Conservation (phyloP, 2,888 invertebrate species). For the Acrocyrtus sp. region DNA sequence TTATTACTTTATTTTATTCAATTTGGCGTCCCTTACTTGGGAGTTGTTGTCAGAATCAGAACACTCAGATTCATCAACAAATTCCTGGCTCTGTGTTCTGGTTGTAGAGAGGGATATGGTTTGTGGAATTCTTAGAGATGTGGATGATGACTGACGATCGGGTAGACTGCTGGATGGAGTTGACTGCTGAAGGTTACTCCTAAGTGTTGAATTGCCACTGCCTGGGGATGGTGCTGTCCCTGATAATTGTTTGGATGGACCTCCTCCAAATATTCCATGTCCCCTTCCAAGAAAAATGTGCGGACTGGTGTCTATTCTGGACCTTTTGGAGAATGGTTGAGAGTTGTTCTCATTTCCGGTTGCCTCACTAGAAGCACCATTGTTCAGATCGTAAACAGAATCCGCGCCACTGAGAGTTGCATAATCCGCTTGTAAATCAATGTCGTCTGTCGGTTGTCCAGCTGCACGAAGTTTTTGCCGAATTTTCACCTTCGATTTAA, state of each 20-base stretch:
- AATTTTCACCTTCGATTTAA: slow-evolving; percentile 31
- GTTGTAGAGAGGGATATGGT: slow-evolving; percentile 7
- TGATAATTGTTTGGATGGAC: not conserved
- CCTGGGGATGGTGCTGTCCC: not conserved
- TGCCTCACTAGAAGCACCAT: no score
- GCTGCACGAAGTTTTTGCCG: slow-evolving; percentile 28
- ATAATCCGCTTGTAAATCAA: no score
- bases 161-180: no score
- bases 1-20: not conserved
- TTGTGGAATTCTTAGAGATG: no score
- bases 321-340: slow-evolving; percentile 3
- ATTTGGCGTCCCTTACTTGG: not conserved
- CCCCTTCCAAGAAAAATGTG: not conserved
- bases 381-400: no score
- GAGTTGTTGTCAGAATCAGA: slow-evolving; percentile 21
- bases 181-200: not conserved
- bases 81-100: slow-evolving; percentile 3
- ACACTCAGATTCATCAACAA: slow-evolving; percentile 20
- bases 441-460: slow-evolving; percentile 18
- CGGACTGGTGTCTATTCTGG: not conserved
- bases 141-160: no score
- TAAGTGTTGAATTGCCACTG: not conserved
- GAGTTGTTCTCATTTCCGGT: not conserved
- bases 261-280: not conserved
- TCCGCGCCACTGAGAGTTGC: no score